Evolutionary conservation across 2,797 vertebrate genomes (phyloP), one percentile per base, ranked within the genome.

Genomic region (Ceryle rudis): DNA sequence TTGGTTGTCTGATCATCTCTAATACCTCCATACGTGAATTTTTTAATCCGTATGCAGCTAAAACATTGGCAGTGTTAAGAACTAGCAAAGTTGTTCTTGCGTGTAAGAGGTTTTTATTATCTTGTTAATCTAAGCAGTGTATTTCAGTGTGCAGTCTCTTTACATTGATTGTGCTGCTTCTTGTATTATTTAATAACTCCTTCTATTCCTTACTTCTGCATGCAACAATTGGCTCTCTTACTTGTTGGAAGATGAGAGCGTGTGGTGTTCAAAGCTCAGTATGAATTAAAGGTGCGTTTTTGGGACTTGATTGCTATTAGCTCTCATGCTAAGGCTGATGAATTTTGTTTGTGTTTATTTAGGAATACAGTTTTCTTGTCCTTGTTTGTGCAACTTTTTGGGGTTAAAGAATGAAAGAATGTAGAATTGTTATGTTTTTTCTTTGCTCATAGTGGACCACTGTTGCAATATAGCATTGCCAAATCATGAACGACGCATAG

Each of bases 151-250:
- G 90, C 85, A 93, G 67, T 91, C 91, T 37, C 75, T 93, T 93
- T 90, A 90, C 57, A 39, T 54, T 89, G 73, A 86, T 93, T 81
- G 28, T 95, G 47, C 78, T 84, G 54, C 90, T 95, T 44, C 88
- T 70, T 94, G 46, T 71, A 70, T 95, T 94, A 67, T 95, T 89
- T 92, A 96, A 87, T 96, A 94, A 96, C 93, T 73, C 88, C 78
- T 94, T 95, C 93, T 96, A 11, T 96, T 97, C 95, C 97, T 97
- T 96, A 96, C 96, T 90, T 96, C 94, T 95, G 94, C 95, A 91
- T 93, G 95, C 97, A 95, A 97, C 95, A 93, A 91, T 91, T 97
- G 94, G 92, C 92, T 96, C 95, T 97, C 95, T 96, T 81, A 95
- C 91, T 97, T 96, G 90, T 95, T 95, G 94, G 95, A 97, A 92